phyloP scores from a whole-genome alignment of 2,888 invertebrate species.

The Cryptocheilus praepositus region DNA sequence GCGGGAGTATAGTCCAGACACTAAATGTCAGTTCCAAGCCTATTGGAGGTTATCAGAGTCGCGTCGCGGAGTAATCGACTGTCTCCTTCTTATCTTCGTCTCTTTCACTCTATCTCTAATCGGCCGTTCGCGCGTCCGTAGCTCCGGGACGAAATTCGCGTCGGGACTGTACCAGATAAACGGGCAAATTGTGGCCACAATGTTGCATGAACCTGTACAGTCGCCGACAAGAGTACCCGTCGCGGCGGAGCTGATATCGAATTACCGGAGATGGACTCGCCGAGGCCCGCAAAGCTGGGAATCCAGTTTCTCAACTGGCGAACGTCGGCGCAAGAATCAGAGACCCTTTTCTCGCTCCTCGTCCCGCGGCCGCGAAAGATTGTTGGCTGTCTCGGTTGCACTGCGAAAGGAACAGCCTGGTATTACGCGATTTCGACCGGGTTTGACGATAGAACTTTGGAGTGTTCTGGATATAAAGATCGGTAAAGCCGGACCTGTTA shows the following conservation, averaged over 20 bases:
- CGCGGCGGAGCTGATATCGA: conserved; percentile 37
- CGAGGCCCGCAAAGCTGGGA: conserved; percentile 22
- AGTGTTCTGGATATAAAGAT: no score
- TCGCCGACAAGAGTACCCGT: conserved; percentile 37
- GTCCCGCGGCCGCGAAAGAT: no score
- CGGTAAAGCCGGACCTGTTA: no score
- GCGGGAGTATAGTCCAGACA: no score
- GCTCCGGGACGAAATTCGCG: conserved; percentile 22
- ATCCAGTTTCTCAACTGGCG: conserved; percentile 33
- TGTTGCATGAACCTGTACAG: conserved; percentile 64
- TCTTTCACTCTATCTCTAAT: background rate
- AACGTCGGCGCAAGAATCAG: conserved; percentile 12
- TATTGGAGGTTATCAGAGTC: no score
- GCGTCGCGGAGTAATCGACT: no score
- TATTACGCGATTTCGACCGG: no score
- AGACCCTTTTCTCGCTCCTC: no score
- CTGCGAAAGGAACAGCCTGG: no score
- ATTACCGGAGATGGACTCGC: conserved; percentile 40
- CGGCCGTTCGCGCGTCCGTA: background rate
- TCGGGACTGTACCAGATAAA: conserved; percentile 51
- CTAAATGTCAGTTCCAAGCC: no score
- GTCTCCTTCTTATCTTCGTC: background rate
- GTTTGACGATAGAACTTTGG: no score
- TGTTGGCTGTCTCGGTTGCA: no score
- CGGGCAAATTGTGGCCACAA: conserved; percentile 64